Percentiles rank a stretch among this genome's conserved stretches.
Evolutionary conservation across 2,888 invertebrate species (phyloP).

Genomic region (Scotopteryx bipunctaria): DNA sequence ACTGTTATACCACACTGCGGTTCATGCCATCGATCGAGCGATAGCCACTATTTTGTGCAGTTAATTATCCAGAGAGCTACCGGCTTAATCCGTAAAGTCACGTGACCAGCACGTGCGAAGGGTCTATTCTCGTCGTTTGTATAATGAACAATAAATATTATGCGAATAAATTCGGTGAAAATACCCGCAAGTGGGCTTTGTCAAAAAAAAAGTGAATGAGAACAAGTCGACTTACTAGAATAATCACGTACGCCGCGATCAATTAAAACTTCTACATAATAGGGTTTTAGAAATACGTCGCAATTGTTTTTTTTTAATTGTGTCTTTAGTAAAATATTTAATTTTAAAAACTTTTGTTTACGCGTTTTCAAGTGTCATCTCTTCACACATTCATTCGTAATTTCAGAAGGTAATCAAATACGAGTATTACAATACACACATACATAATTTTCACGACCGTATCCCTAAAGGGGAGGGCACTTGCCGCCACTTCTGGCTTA

Average conservation of each 20-base stretch:
- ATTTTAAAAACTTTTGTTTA: no score
- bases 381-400: no score
- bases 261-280: background rate
- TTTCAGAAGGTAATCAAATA: no score
- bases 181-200: slow-evolving; percentile 18
- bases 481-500: no score
- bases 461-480: no score
- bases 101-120: slow-evolving; percentile 78
- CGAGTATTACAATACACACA: no score
- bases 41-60: slow-evolving; percentile 71
- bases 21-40: slow-evolving; percentile 52
- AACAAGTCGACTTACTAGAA: slow-evolving; percentile 7
- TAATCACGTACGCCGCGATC: slow-evolving; percentile 2
- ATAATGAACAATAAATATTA: slow-evolving; percentile 30
- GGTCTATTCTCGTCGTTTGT: slow-evolving; percentile 53
- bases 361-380: no score
- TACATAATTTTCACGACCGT: no score
- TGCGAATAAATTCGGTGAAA: slow-evolving; percentile 23
- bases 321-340: background rate
- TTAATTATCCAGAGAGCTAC: slow-evolving; percentile 77
- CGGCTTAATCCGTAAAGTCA: slow-evolving; percentile 76
- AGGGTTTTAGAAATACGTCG: background rate
- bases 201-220: slow-evolving; percentile 19
- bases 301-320: background rate
- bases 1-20: slow-evolving; percentile 8